Conservation (phyloP, 2,113 vertebrate species). For the Aythya baeri region DNA sequence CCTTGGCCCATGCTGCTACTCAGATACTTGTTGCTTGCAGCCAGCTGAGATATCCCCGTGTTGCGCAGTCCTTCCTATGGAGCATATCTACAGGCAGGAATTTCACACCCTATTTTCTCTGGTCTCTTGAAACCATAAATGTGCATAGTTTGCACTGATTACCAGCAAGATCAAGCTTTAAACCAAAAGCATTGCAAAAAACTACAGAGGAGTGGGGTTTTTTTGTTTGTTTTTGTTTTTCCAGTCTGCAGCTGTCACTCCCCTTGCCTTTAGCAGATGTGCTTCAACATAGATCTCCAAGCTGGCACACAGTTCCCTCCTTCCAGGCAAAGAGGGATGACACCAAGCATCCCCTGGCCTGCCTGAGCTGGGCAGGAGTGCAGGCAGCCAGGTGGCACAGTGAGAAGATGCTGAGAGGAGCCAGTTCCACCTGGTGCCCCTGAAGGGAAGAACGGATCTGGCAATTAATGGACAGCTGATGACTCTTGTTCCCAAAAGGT, state of each 20-base stretch:
- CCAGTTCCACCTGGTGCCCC: not conserved
- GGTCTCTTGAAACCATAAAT: not conserved
- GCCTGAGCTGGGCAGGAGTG: no score
- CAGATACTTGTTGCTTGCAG: not conserved
- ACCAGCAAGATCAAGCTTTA: not conserved
- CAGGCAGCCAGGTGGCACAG: no score
- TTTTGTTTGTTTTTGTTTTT: not conserved
- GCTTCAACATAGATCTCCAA: not conserved
- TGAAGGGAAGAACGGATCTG: not conserved
- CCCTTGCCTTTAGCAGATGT: no score
- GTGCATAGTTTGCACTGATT: not conserved
- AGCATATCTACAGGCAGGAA: not conserved
- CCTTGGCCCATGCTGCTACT: not conserved
- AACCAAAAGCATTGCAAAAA: not conserved
- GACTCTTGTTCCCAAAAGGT: not conserved
- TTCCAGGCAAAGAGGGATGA: not conserved
- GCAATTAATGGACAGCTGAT: not conserved
- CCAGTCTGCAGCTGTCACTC: not conserved
- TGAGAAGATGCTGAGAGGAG: not conserved
- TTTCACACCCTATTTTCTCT: not conserved
- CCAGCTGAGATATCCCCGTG: not conserved
- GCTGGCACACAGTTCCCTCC: not conserved
- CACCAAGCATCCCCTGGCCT: not conserved
- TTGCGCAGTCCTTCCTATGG: accelerated
- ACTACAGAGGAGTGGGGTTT: not conserved